Base-by-base conservation (phyloP, 2,888 invertebrate species). In the Isotomurus palustris region DNA sequence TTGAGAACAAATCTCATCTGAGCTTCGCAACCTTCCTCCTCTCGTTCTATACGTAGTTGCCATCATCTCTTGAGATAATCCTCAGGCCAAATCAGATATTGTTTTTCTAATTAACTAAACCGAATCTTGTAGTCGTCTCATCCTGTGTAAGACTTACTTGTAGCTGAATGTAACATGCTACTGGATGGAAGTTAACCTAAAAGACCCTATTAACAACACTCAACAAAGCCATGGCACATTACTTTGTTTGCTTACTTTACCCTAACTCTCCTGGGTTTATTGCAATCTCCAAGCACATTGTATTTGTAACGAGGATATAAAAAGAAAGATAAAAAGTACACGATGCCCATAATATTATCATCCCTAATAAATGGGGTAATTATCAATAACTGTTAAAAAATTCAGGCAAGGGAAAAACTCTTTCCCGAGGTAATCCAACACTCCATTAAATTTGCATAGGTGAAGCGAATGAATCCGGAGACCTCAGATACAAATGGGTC, bases 331-430 rank as follows among this genome's bases (percentile, higher is more conserved):
- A 43, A 43, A 43, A 43, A 43, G 24, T 40, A n/a, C 40, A 40
- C 8, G 40, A 40, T 12, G 21, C 24, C 43, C 24, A 22, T 19
- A 12, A 43, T 24, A 43, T 43, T 43, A 43, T 22, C 43, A 43
- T 43, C 6, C 17, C 45, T 45, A 45, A 45, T 28, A 27, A 45
- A 45, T 45, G 28, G 29, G 45, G 19, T 17, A 27, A 45, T 45
- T 45, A 45, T 28, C 45, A 43, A 43, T 43, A 43, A 43, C 24
- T 22, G 43, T 43, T 43, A 43, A 43, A 43, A 43, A 43, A 43
- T 43, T 21, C 43, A 43, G 24, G n/a, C n/a, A 43, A 24, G 43
- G 43, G 38, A 38, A 43, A 43, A 24, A 12, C 43, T 43, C 24
- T 22, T 43, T 43, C 8, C 32, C 14, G 8, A 43, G 22, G 43